Evolutionary conservation across 2,888 invertebrate genomes (phyloP).

Genomic region (Myopa testacea): DNA sequence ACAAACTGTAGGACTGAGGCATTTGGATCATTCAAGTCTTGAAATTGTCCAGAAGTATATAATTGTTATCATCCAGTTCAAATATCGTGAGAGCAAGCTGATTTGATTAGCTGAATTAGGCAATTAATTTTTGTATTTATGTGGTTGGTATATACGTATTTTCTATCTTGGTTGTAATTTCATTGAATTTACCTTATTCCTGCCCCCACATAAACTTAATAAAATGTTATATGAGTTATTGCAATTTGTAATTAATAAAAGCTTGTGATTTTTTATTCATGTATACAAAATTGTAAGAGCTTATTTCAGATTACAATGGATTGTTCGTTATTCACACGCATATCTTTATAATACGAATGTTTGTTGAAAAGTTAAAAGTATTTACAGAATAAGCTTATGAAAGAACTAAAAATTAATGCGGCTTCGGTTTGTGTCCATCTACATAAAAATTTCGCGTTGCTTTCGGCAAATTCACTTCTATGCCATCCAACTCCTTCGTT

Average conservation of each 20-base stretch:
- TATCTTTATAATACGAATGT: not conserved
- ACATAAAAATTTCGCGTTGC: slow-evolving; percentile 97
- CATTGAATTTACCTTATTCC: too few relatives aligned
- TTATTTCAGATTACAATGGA: too few relatives aligned
- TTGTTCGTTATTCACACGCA: not conserved
- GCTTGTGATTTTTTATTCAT: not conserved
- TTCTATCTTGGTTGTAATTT: too few relatives aligned
- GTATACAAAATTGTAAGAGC: not conserved
- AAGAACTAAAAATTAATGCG: slow-evolving; percentile 75
- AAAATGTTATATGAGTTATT: too few relatives aligned
- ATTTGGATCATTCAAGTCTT: too few relatives aligned
- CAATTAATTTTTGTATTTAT: not conserved
- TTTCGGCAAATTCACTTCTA: slow-evolving; percentile 83
- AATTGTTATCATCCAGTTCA: too few relatives aligned
- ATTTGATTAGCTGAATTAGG: not conserved
- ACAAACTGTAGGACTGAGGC: too few relatives aligned
- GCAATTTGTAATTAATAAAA: too few relatives aligned
- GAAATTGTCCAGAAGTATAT: too few relatives aligned
- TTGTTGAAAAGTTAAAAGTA: slow-evolving; percentile 9
- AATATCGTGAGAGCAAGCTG: too few relatives aligned
- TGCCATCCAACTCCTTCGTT: slow-evolving; percentile 88
- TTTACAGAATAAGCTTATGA: slow-evolving; percentile 8
- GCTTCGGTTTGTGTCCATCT: slow-evolving; percentile 95
- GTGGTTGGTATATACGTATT: not conserved
- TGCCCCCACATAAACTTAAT: not conserved